Evolutionary conservation across 1,140 invertebrate genomes (phyloP), one percentile per base, ranked within the genome.

Genomic region (Acromyrmex echinatior): DNA sequence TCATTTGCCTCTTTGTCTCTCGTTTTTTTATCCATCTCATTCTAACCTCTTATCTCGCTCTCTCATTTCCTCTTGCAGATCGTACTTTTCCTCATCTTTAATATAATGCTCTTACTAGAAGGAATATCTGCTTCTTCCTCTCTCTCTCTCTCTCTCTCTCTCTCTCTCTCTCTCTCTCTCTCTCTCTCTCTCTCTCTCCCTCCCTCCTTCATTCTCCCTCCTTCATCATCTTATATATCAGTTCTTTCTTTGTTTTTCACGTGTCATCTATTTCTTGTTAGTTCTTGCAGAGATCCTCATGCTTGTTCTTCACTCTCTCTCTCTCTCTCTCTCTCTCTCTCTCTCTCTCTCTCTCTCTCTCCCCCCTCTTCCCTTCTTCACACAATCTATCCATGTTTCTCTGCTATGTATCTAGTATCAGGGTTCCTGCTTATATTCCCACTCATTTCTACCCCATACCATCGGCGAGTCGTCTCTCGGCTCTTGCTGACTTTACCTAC

Each of bases 401-500:
- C 56, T 16, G 7, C n/a, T 56, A 31, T 74, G 35, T 62, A 82
- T 82, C 70, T 84, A 76, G 16, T 58, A 60, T 35, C 58, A 74
- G 70, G 14, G 58, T 76, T 58, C 51, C 28, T 84, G 70, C 56
- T 82, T 82, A 60, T 74, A 35, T 84, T 76, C 39, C 56, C 71
- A 45, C 39, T 76, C 80, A 28, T 39, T 74, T 7, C 53, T 82
- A 21, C 12, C 3, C 21, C 39, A 9, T 56, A 31, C 39, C 68
- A 2, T 39, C 76, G 7, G 31, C 14, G 31, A 1, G 25, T 25
- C 70, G 39, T 84, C 39, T 76, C 25, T n/a, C 45, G 70, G 25
- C 28, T 76, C 71, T 81, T 58, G 71, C 63, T 53, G 74, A 87
- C 73, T 87, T 80, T 49, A 87, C 45, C 74, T 77, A 77, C 21